These are phyloP conservation scores for Diprion similis DNA, from an alignment of 1,140 invertebrate species.

Conservation along the genomic window DNA sequence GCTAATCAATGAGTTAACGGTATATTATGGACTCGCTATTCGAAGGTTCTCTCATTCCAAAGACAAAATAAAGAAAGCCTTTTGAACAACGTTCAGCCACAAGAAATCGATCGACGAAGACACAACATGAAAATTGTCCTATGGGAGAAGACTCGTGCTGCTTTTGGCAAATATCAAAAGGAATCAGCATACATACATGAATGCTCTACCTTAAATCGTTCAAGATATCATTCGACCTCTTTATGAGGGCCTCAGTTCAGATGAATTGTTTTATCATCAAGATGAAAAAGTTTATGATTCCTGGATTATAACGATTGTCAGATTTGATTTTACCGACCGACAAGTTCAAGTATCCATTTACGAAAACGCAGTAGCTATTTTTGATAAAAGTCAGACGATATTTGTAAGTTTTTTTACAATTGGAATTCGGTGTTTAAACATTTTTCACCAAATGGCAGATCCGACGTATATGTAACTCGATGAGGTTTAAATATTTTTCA, in stretches of 20 bases:
- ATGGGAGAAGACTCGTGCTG: background rate
- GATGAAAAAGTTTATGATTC: background rate
- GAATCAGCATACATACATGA: slow-evolving; percentile 9
- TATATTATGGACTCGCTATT: background rate
- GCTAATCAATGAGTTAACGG: background rate
- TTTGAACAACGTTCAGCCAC: background rate
- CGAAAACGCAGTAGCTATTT: too few species aligned
- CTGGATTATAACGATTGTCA: too few species aligned
- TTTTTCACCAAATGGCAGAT: too few species aligned
- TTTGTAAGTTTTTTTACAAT: too few species aligned
- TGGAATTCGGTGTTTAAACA: too few species aligned
- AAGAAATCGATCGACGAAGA: slow-evolving; percentile 24
- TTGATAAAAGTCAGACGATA: too few species aligned
- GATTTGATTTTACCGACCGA: too few species aligned
- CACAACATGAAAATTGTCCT: slow-evolving; percentile 25
- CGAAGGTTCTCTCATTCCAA: background rate
- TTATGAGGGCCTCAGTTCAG: background rate
- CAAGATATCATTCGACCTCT: background rate
- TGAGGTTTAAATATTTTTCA: too few species aligned
- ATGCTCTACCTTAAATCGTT: background rate
- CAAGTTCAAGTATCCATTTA: too few species aligned
- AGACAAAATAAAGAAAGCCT: background rate
- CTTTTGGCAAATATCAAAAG: too few species aligned
- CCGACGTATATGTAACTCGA: too few species aligned
- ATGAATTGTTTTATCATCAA: background rate